These are phyloP conservation scores for Cynodonichthys magdalenae DNA, from an alignment of 2,797 vertebrate species.

Conservation along the genomic window DNA sequence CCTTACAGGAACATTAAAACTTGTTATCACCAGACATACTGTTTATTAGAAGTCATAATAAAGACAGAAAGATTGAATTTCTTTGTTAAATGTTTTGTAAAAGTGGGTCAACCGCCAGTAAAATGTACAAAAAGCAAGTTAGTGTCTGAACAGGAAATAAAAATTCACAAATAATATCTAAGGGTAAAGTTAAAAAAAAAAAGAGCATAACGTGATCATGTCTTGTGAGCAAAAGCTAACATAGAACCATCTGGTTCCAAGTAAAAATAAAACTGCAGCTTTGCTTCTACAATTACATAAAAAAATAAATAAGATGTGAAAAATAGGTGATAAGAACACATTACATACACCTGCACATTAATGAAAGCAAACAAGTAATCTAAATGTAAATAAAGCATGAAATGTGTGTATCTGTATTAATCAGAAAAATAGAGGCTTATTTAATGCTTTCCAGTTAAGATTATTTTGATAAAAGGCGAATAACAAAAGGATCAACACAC, in stretches of 20 bases:
- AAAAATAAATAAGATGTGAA: too few species aligned
- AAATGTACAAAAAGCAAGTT: slow-evolving; percentile 3
- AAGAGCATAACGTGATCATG: not conserved
- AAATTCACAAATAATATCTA: slow-evolving; percentile 1
- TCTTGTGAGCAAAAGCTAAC: not conserved
- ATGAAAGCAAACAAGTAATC: too few species aligned
- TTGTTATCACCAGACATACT: not conserved
- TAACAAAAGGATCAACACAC: too few species aligned
- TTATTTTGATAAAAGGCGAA: too few species aligned
- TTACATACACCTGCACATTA: too few species aligned
- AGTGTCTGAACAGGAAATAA: slow-evolving; percentile 4
- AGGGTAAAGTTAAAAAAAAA: not conserved
- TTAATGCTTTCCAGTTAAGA: too few species aligned
- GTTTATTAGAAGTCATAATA: not conserved
- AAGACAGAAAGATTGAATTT: not conserved
- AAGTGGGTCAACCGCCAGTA: slow-evolving; percentile 1
- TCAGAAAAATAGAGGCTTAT: too few species aligned
- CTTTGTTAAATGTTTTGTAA: slow-evolving; percentile 8
- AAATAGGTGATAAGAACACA: too few species aligned
- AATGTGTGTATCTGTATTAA: too few species aligned
- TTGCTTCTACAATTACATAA: not conserved
- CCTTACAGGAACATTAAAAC: slow-evolving; percentile 1
- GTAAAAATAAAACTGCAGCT: not conserved
- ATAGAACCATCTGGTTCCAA: not conserved
- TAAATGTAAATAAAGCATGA: too few species aligned